Conservation (phyloP, 92 coral and sea anemone genomes). For the Meandrina meandrites region DNA sequence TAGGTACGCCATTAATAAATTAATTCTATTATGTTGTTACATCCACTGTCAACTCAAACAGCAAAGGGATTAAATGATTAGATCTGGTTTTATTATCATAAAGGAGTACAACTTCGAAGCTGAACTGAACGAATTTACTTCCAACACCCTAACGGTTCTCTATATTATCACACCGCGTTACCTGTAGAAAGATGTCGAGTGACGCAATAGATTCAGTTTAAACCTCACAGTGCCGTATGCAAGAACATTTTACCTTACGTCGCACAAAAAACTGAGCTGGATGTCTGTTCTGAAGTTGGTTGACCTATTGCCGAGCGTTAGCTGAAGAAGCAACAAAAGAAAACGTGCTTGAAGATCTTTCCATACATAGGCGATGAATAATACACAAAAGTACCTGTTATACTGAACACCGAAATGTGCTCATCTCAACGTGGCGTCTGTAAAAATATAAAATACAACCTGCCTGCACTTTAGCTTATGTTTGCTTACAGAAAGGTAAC, state of each 20-base stretch:
- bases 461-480: background rate
- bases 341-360: conserved; percentile 41
- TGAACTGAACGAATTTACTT: background rate
- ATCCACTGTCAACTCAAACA: background rate
- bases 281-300: background rate
- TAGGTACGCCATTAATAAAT: background rate
- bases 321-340: conserved; percentile 42
- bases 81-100: background rate
- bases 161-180: background rate
- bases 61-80: conserved; percentile 17
- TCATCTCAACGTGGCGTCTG: conserved; percentile 39
- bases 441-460: conserved; percentile 3
- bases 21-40: conserved; percentile 23
- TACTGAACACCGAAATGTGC: conserved; percentile 5
- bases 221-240: background rate
- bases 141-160: background rate
- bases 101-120: background rate
- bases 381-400: conserved; percentile 44
- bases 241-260: background rate
- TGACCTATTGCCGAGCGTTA: background rate
- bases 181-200: background rate
- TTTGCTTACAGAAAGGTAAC: conserved; percentile 10
- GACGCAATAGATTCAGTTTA: background rate
- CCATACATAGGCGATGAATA: conserved; percentile 21
- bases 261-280: background rate